Evolutionary conservation across 2,113 vertebrate species (phyloP).

Genomic region (Pristiophorus japonicus): DNA sequence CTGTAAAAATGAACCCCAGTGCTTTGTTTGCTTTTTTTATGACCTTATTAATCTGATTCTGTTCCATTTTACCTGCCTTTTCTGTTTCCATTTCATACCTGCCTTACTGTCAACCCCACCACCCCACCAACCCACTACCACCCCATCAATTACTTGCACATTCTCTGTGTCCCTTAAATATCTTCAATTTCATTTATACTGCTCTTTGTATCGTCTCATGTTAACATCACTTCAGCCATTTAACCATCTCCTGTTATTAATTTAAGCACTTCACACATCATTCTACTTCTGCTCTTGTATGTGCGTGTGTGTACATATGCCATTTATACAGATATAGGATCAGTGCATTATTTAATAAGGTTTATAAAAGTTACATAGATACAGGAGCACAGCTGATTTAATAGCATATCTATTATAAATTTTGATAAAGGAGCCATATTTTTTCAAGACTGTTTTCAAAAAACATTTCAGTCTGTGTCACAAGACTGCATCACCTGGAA

Average conservation of each 20-base stretch:
- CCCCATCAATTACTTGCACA: background rate
- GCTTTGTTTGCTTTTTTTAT: background rate
- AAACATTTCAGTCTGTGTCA: background rate
- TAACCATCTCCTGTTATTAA: background rate
- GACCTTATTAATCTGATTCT: background rate
- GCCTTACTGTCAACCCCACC: background rate
- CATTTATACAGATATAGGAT: background rate
- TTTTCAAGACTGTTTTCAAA: background rate
- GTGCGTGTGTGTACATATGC: background rate
- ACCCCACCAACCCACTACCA: background rate
- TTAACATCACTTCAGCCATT: background rate
- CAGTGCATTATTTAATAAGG: background rate
- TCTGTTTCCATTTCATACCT: background rate
- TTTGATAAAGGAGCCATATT: background rate
- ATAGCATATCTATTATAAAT: background rate
- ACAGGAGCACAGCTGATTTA: background rate
- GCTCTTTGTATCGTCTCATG: background rate
- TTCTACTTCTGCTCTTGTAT: background rate
- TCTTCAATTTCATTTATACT: background rate
- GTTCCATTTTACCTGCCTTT: background rate
- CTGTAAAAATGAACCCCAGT: too few species aligned
- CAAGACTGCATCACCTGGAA: background rate
- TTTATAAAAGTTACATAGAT: background rate
- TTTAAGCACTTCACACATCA: background rate
- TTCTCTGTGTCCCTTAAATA: background rate